Percentiles rank a stretch among this genome's conserved stretches.
phyloP scores from a whole-genome alignment of 1,140 invertebrate genomes.

The Anastrepha obliqua region DNA sequence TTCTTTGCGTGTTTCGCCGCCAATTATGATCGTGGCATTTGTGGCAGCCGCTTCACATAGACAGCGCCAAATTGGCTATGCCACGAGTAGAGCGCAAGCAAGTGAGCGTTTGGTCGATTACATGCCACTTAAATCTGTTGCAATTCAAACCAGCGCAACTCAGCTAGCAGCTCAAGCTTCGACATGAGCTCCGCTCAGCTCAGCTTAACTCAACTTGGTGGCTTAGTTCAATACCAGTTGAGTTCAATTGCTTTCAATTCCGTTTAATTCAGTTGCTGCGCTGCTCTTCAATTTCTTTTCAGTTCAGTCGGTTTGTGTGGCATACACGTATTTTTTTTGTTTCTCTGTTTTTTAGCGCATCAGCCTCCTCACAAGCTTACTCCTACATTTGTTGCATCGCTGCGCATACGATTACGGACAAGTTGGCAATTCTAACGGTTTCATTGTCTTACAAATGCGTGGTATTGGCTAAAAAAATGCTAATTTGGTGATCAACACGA shows the following conservation, averaged over 20 bases:
- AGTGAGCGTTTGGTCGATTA: neutral
- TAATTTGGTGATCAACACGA: neutral
- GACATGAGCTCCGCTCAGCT: neutral
- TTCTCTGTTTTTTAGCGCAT: neutral
- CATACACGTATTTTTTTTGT: neutral
- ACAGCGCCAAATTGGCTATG: slow-evolving; percentile 1
- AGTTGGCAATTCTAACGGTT: slow-evolving; percentile 39
- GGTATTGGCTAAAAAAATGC: slow-evolving; percentile 9
- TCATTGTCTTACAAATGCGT: neutral
- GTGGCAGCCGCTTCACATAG: neutral
- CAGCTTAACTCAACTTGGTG: neutral
- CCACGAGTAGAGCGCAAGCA: neutral
- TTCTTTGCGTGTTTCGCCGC: neutral
- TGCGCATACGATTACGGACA: neutral
- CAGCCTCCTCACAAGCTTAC: neutral
- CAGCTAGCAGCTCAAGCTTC: neutral
- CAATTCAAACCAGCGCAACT: neutral
- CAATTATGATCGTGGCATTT: neutral
- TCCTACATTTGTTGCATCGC: neutral
- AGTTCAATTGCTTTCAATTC: slow-evolving; percentile 1
- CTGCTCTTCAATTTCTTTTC: neutral
- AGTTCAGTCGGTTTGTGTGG: slow-evolving; percentile 5
- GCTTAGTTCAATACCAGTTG: slow-evolving; percentile 23
- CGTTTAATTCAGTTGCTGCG: neutral
- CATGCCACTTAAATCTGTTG: slow-evolving; percentile 29